A percentile compares a stretch with the other conserved stretches of the same genome.
These are phyloP conservation scores for Amphimedon queenslandica DNA, from an alignment of 37 sponge, comb jelly and placozoan genomes.

Conservation along the genomic window DNA sequence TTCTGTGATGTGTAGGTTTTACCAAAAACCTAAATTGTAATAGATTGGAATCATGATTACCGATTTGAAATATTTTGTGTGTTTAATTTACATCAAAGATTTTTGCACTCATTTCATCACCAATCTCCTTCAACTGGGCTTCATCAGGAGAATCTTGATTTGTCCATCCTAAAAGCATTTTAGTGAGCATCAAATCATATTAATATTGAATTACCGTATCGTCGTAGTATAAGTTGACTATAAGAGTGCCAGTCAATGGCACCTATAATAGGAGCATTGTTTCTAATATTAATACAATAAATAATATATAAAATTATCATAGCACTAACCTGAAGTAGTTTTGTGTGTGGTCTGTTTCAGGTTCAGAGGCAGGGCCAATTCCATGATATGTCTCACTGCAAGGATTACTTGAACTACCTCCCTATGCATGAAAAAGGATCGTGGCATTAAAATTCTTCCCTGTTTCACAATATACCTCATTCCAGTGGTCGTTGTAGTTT, in stretches of 20 bases:
- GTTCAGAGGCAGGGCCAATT: slow-evolving; percentile 25
- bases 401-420: slow-evolving; percentile 8
- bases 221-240: slow-evolving; percentile 53
- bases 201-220: slow-evolving; percentile 24
- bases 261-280: slow-evolving; percentile 48
- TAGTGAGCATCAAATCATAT: too few relatives aligned
- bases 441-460: too few relatives aligned
- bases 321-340: slow-evolving; percentile 58
- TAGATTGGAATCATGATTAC: background rate
- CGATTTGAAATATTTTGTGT: background rate
- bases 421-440: background rate
- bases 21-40: slow-evolving; percentile 13
- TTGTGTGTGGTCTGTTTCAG: slow-evolving; percentile 38
- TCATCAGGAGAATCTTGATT: slow-evolving; percentile 50
- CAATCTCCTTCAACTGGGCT: slow-evolving; percentile 32
- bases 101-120: slow-evolving; percentile 19
- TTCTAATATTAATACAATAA: too few relatives aligned
- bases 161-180: slow-evolving; percentile 48
- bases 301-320: background rate
- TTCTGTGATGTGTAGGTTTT: slow-evolving; percentile 41
- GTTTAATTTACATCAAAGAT: background rate
- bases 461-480: slow-evolving; percentile 34
- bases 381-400: slow-evolving; percentile 55
- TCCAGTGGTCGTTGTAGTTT: slow-evolving; percentile 71
- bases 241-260: slow-evolving; percentile 78